Percentiles rank a stretch among this genome's conserved stretches.
Evolutionary conservation across 1,140 invertebrate genomes (phyloP).

Genomic region (Palaemon carinicauda): DNA sequence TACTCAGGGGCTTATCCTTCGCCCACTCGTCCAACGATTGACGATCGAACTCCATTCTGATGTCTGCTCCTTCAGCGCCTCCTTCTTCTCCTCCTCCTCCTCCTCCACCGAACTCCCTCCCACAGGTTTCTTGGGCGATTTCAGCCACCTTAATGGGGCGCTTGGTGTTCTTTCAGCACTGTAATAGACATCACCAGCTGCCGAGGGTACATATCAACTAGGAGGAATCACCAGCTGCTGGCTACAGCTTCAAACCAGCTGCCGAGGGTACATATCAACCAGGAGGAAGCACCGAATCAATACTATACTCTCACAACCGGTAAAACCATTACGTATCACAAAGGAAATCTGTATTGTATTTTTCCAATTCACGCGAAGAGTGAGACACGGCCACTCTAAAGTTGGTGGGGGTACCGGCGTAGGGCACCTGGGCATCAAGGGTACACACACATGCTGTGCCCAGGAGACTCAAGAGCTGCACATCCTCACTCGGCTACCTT

Average conservation of each 20-base stretch:
- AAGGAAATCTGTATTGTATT: not conserved
- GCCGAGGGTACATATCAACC: constrained; percentile 45
- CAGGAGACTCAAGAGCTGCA: constrained; percentile 24
- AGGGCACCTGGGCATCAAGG: constrained; percentile 33
- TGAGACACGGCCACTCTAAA: constrained; percentile 32
- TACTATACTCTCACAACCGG: constrained; percentile 42
- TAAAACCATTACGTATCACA: constrained; percentile 30
- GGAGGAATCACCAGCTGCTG: constrained; percentile 39
- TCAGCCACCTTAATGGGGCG: constrained; percentile 44
- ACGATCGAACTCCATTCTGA: constrained; percentile 61
- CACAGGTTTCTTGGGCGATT: constrained; percentile 29
- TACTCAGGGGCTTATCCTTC: constrained; percentile 93
- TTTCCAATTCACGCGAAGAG: not conserved
- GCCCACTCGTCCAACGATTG: constrained; percentile 93
- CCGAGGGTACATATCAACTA: constrained; percentile 43
- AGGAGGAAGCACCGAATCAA: constrained; percentile 47
- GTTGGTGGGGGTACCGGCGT: constrained; percentile 5
- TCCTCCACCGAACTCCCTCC: not conserved
- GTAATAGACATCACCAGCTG: constrained; percentile 46
- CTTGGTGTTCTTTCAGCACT: constrained; percentile 30
- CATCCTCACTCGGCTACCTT: constrained; percentile 24
- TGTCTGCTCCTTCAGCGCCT: constrained; percentile 4
- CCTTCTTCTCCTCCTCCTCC: no score
- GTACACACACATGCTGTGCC: constrained; percentile 55
- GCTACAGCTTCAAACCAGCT: constrained; percentile 25